These are phyloP conservation scores for Xylocopa sonorina DNA, from an alignment of 1,140 invertebrate genomes.

Conservation along the genomic window DNA sequence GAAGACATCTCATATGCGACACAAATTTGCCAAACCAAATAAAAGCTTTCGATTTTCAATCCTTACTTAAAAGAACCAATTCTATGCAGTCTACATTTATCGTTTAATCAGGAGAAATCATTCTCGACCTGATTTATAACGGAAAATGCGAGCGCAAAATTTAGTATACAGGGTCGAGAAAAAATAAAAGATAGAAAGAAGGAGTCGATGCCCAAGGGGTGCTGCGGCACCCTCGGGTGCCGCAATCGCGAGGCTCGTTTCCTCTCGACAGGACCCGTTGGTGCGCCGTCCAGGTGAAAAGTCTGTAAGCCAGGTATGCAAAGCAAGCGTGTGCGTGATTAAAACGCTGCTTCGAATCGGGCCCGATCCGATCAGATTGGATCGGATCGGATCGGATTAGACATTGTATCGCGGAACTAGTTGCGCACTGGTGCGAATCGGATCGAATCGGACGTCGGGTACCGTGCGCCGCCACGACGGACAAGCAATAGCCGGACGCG, in stretches of 20 bases:
- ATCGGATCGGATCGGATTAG: conserved; percentile 54
- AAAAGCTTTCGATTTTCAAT: no score
- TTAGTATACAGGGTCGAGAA: no score
- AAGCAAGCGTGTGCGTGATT: conserved; percentile 49
- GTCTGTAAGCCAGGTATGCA: conserved; percentile 41
- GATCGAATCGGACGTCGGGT: conserved; percentile 54
- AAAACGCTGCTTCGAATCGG: conserved; percentile 45
- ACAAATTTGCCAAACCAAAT: no score
- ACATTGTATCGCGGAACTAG: conserved; percentile 56
- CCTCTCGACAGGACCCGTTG: background rate
- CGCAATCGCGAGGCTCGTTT: background rate
- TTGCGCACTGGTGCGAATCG: conserved; percentile 53
- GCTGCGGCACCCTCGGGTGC: no score
- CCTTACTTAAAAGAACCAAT: no score
- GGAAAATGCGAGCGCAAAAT: no score
- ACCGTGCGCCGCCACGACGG: conserved; percentile 23
- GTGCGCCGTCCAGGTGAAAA: conserved; percentile 16
- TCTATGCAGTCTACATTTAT: no score
- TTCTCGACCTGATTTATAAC: no score
- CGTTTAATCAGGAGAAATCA: no score
- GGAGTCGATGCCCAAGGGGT: background rate
- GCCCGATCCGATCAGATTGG: conserved; percentile 50
- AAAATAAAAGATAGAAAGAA: background rate
- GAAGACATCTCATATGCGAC: no score
- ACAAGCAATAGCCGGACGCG: conserved; percentile 40